These are phyloP conservation scores for Ecdyonurus torrentis DNA, from an alignment of 2,888 invertebrate genomes.

Conservation along the genomic window DNA sequence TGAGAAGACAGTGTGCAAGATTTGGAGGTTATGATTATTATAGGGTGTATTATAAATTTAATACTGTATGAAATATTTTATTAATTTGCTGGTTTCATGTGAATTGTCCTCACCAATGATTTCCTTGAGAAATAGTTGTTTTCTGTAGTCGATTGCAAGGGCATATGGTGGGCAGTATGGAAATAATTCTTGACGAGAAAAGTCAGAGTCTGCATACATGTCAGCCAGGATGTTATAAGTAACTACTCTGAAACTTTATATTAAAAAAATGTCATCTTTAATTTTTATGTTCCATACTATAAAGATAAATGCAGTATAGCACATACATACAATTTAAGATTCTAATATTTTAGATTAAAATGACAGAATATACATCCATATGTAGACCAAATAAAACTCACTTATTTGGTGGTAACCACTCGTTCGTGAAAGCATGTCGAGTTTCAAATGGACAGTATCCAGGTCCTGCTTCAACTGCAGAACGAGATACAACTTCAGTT, in stretches of 20 bases:
- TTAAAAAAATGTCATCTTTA: conserved; percentile 12
- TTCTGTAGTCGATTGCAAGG: conserved; percentile 68
- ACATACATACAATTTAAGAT: not conserved
- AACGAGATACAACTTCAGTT: conserved; percentile 40
- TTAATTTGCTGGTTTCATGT: too few species aligned
- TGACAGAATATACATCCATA: too few species aligned
- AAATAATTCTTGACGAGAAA: conserved; percentile 51
- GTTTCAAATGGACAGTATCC: conserved; percentile 64
- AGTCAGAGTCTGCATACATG: conserved; percentile 74
- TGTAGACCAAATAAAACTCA: conserved; percentile 24
- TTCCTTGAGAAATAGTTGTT: conserved; percentile 71
- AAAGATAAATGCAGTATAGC: too few species aligned
- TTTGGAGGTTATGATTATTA: too few species aligned
- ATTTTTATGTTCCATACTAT: too few species aligned
- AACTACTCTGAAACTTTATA: conserved; percentile 55
- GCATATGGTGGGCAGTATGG: conserved; percentile 74
- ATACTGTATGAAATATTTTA: too few species aligned
- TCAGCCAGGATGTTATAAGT: conserved; percentile 87
- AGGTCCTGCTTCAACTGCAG: conserved; percentile 52
- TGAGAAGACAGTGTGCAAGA: conserved; percentile 3
- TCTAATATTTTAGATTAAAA: not conserved
- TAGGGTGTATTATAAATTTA: too few species aligned
- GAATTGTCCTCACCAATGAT: conserved; percentile 57
- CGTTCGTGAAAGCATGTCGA: conserved; percentile 52
- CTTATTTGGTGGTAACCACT: conserved; percentile 37